phyloP scores from a whole-genome alignment of 2,888 invertebrate species.

The Sarcophaga caerulescens region DNA sequence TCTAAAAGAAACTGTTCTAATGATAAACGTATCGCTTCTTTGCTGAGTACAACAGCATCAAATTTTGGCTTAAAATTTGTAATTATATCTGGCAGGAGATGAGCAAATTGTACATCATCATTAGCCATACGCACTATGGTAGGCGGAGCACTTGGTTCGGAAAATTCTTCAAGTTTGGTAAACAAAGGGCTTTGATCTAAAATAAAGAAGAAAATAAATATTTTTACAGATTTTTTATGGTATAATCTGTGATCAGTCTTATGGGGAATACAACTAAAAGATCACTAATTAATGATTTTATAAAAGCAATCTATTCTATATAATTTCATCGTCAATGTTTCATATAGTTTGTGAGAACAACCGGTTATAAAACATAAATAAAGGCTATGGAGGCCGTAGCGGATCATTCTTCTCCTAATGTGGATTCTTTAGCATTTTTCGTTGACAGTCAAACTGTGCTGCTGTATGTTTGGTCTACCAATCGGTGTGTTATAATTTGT shows the following conservation, averaged over 20 bases:
- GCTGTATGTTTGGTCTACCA: too few relatives aligned
- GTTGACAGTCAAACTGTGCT: too few relatives aligned
- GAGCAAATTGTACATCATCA: slow-evolving; percentile 83
- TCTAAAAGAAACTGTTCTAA: slow-evolving; percentile 86
- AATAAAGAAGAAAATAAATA: not conserved
- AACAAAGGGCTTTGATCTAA: slow-evolving; percentile 82
- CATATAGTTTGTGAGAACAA: not conserved
- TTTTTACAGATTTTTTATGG: too few relatives aligned
- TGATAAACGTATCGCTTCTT: slow-evolving; percentile 79
- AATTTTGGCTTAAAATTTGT: slow-evolving; percentile 78
- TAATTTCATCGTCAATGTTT: too few relatives aligned
- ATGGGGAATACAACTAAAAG: too few relatives aligned
- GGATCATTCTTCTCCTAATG: too few relatives aligned
- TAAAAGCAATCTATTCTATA: too few relatives aligned
- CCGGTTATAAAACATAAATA: not conserved
- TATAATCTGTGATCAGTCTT: too few relatives aligned
- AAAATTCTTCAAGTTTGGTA: slow-evolving; percentile 80
- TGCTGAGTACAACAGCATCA: slow-evolving; percentile 71
- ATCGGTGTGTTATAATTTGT: too few relatives aligned
- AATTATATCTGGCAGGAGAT: slow-evolving; percentile 84
- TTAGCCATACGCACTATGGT: slow-evolving; percentile 84
- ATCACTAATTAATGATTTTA: too few relatives aligned
- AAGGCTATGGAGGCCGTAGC: too few relatives aligned
- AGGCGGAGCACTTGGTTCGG: slow-evolving; percentile 80
- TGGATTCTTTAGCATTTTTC: too few relatives aligned